These are phyloP conservation scores for Abramis brama DNA, from an alignment of 2,113 vertebrate species.

Conservation along the genomic window DNA sequence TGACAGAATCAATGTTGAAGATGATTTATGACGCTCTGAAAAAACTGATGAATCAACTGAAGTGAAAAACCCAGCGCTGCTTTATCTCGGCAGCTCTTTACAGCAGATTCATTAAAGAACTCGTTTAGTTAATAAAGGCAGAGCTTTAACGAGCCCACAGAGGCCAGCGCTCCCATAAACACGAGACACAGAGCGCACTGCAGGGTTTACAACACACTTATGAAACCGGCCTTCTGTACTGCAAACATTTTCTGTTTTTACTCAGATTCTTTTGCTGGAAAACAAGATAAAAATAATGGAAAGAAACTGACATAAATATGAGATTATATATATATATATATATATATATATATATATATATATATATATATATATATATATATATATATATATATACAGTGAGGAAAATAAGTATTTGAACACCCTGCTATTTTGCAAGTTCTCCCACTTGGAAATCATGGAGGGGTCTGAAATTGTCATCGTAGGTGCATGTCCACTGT, in stretches of 20 bases:
- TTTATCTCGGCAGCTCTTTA: not conserved
- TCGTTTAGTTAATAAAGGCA: not conserved
- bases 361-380: too few relatives aligned
- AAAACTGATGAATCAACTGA: not conserved
- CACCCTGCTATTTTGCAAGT: too few relatives aligned
- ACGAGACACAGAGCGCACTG: not conserved
- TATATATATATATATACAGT: too few relatives aligned
- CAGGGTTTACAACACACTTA: not conserved
- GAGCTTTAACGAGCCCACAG: not conserved
- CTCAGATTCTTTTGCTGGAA: too few relatives aligned
- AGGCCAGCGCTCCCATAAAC: not conserved
- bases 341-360: too few relatives aligned
- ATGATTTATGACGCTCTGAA: constrained; percentile 59
- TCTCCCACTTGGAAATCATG: too few relatives aligned
- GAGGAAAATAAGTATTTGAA: too few relatives aligned
- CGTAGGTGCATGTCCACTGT: too few relatives aligned
- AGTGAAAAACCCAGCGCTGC: not conserved
- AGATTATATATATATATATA: too few relatives aligned
- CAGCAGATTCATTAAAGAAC: not conserved
- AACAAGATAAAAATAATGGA: too few relatives aligned
- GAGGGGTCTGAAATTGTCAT: too few relatives aligned
- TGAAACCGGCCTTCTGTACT: not conserved
- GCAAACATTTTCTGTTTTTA: not conserved
- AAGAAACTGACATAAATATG: too few relatives aligned
- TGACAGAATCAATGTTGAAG: constrained; percentile 49